A percentile compares a stretch with the other conserved stretches of the same genome.
phyloP scores from a whole-genome alignment of 2,888 invertebrate species.

The Drosophila anceps region DNA sequence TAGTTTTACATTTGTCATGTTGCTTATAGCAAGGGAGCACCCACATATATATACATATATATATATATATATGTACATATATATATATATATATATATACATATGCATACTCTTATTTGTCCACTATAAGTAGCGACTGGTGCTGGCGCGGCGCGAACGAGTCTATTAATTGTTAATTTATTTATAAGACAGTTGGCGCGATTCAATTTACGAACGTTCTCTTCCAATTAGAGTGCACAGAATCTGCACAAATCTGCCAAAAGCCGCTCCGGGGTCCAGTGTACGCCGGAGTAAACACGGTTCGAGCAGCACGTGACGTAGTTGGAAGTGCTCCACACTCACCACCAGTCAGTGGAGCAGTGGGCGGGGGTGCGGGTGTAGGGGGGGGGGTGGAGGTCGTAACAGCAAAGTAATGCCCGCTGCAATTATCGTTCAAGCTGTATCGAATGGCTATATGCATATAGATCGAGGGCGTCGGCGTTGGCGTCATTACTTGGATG shows the following conservation, averaged over 20 bases:
- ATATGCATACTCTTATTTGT: background rate
- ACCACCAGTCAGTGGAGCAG: background rate
- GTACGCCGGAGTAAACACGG: slow-evolving; percentile 9
- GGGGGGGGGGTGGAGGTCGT: no score
- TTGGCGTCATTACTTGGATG: background rate
- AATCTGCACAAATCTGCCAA: slow-evolving; percentile 69
- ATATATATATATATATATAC: background rate
- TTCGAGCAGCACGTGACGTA: slow-evolving; percentile 29
- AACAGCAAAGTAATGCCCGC: background rate
- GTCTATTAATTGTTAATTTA: slow-evolving; percentile 56
- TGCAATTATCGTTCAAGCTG: background rate
- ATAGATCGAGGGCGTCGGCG: background rate
- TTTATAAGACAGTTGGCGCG: slow-evolving; percentile 51
- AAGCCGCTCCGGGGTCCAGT: slow-evolving; percentile 41
- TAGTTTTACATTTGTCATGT: background rate
- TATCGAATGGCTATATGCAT: background rate
- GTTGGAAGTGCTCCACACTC: background rate
- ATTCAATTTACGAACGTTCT: slow-evolving; percentile 42
- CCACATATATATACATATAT: background rate
- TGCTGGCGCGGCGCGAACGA: slow-evolving; percentile 13
- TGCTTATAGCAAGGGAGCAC: background rate
- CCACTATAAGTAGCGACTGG: background rate
- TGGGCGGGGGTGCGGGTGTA: background rate
- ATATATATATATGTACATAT: background rate
- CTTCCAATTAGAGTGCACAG: slow-evolving; percentile 50